Evolutionary conservation across 2,888 invertebrate genomes (phyloP).

Genomic region (Brachyptera putata): DNA sequence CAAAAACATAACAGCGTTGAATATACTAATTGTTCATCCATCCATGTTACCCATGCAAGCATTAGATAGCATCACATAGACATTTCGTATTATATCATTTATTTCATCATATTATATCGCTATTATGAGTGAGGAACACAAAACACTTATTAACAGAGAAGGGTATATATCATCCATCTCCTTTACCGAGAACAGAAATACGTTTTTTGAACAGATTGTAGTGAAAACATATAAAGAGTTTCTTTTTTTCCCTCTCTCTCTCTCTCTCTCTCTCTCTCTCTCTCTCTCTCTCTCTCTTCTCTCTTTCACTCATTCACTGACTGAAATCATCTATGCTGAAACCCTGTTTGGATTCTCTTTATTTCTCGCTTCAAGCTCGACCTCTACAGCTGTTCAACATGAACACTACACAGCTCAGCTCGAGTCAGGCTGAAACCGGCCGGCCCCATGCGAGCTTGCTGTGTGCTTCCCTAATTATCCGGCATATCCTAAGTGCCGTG

Average conservation of each 20-base stretch:
- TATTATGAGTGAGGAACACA: no score
- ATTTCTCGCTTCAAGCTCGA: conserved; percentile 23
- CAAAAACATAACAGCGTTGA: no score
- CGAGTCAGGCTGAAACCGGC: background rate
- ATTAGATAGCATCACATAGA: no score
- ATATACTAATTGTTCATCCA: no score
- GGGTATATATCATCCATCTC: no score
- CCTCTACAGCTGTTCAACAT: conserved; percentile 33
- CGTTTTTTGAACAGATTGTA: conserved; percentile 13
- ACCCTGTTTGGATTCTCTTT: conserved; percentile 20
- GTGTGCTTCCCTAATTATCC: conserved; percentile 34
- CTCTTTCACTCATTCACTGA: background rate
- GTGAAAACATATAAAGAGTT: background rate
- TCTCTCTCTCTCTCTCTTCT: conserved; percentile 2
- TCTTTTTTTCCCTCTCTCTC: background rate
- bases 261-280: no score
- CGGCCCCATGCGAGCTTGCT: background rate
- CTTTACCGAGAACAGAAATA: no score
- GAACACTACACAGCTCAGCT: conserved; percentile 27
- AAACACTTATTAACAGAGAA: no score
- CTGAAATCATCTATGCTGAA: background rate
- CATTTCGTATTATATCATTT: no score
- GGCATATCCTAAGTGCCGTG: conserved; percentile 40
- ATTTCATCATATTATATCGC: no score
- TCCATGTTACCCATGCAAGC: no score